A percentile compares a stretch with the other conserved stretches of the same genome.
phyloP scores from a whole-genome alignment of 2,113 vertebrate genomes.

The Odocoileus virginianus region DNA sequence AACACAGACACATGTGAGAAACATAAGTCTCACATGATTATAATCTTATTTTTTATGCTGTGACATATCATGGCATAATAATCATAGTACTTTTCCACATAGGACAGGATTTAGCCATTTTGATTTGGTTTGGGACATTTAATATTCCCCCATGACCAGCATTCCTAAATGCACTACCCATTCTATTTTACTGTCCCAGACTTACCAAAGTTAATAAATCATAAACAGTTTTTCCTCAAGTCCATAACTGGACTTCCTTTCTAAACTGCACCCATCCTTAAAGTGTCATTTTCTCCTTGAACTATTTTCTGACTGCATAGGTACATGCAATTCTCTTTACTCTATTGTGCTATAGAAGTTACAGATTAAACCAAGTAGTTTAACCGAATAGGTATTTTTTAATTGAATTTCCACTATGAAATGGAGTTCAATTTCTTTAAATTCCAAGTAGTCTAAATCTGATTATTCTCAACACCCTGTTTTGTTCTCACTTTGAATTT shows the following conservation, averaged over 20 bases:
- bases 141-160: not conserved
- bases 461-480: not conserved
- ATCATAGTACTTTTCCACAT: not conserved
- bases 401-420: not conserved
- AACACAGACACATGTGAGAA: not conserved
- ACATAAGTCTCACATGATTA: not conserved
- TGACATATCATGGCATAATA: not conserved
- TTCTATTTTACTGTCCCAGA: not conserved
- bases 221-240: not conserved
- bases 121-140: not conserved
- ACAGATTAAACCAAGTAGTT: not conserved
- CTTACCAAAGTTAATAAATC: not conserved
- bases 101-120: not conserved
- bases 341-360: not conserved
- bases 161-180: not conserved
- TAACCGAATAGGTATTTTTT: not conserved
- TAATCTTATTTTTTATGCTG: not conserved
- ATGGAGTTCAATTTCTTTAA: not conserved
- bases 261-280: not conserved
- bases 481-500: not conserved
- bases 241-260: slow-evolving; percentile 7
- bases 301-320: not conserved
- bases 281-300: not conserved
- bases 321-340: not conserved
- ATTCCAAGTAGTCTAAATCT: not conserved